Conservation (phyloP, 2,888 invertebrate species). For the Epinotia nisella region DNA sequence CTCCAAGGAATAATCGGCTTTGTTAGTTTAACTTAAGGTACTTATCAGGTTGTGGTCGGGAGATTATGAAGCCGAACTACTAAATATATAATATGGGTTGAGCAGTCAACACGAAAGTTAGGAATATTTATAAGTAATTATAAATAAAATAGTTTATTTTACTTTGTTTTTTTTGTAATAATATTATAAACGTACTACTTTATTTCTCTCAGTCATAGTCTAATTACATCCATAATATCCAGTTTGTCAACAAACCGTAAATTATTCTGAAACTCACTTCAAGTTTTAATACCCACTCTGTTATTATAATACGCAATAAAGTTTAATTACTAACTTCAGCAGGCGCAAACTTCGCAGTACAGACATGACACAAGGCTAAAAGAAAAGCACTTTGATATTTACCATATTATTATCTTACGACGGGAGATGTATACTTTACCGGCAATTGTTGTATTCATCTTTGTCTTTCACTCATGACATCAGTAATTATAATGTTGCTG, state of each 20-base stretch:
- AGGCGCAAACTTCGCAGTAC: background rate
- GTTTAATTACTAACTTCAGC: conserved; percentile 34
- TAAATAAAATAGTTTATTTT: no score
- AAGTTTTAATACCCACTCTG: conserved; percentile 41
- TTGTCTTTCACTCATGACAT: background rate
- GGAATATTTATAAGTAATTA: no score
- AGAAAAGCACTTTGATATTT: conserved; percentile 6
- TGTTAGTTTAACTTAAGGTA: background rate
- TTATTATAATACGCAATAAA: conserved; percentile 41
- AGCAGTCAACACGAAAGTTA: background rate
- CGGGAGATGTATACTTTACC: background rate
- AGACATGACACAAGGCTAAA: background rate
- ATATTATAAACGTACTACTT: no score
- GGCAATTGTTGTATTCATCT: background rate
- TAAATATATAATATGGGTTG: background rate
- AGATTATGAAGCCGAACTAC: conserved; percentile 13
- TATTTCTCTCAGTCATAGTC: background rate
- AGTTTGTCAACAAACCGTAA: conserved; percentile 21
- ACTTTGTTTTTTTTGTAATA: no score
- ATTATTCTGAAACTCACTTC: conserved; percentile 25
- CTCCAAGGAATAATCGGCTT: conserved; percentile 8
- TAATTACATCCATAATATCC: conserved; percentile 9
- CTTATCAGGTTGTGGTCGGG: background rate
- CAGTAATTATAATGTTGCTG: background rate
- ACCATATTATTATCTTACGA: background rate